Base-by-base conservation (phyloP, 2,113 vertebrate species). In the Catagonus wagneri region DNA sequence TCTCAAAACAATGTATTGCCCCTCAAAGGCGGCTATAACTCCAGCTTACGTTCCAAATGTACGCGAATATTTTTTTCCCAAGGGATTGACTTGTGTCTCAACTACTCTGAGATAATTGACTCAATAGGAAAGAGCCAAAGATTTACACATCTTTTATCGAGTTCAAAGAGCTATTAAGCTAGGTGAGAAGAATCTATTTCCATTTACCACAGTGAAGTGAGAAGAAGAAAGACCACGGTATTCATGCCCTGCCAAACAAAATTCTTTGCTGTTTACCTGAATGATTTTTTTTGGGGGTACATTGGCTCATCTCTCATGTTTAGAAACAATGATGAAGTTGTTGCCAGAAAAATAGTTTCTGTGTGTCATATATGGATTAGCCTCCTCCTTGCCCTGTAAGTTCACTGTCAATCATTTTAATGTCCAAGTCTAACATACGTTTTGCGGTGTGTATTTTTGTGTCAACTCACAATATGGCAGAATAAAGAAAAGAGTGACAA, bases 271-370 rank as follows among this genome's bases (percentile, higher is more conserved):
- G 92, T 97, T 98, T 98, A 98, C 96, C 91, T 90, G 92, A 95
- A 97, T 93, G 96, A 96, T 97, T 96, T 98, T 96, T 97, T 83
- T n/a, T n/a, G n/a, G n/a, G 95, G 96, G 93, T 79, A 84, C 90
- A 32, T 34, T 66, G 96, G 68, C 89, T 98, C 97, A 80, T 98
- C 96, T 97, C 98, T 98, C 96, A 97, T 93, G 93, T 98, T 97
- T 81, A 93, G 74, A 96, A 97, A 97, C 97, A 96, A 96, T 61
- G 32, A 98, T 98, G 78, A 98, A 98, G 97, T 17, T 97, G 95
- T 98, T 97, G 94, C 96, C 90, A 95, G 87, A 84, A 98, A 97
- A 98, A 44, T 90, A 97, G 88, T 81, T 97, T 96, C 85, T 72
- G 0, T 65, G 75, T 34, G 65, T 97, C 97, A 96, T 39, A 76